These are phyloP conservation scores for Amblyjoppa fuscipennis DNA, from an alignment of 2,888 invertebrate genomes.

Conservation along the genomic window DNA sequence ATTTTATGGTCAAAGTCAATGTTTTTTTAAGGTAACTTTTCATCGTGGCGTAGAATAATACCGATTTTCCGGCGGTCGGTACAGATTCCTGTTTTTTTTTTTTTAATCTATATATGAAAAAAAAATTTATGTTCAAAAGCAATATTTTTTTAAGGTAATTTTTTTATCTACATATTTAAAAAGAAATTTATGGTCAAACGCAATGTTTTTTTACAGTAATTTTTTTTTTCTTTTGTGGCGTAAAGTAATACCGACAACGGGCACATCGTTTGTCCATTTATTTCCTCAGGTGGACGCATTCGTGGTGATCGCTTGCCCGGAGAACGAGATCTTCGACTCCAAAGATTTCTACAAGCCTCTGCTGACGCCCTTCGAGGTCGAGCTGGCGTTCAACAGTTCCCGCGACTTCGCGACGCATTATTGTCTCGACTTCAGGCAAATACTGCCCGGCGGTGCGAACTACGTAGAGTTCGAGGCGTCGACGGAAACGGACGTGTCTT, in stretches of 20 bases:
- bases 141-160: neutral
- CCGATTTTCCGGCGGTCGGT: slow-evolving; percentile 90
- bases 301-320: slow-evolving; percentile 96
- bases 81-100: neutral
- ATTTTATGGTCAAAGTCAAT: neutral
- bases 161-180: too few species aligned
- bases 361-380: slow-evolving; percentile 96
- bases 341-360: slow-evolving; percentile 96
- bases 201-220: neutral
- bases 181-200: too few species aligned
- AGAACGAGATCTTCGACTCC: slow-evolving; percentile 93
- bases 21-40: neutral
- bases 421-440: slow-evolving; percentile 91
- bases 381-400: slow-evolving; percentile 91
- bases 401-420: slow-evolving; percentile 87
- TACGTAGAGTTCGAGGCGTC: slow-evolving; percentile 84
- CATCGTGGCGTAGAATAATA: too few species aligned
- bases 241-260: neutral
- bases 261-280: neutral
- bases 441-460: slow-evolving; percentile 89
- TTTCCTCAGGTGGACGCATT: slow-evolving; percentile 93
- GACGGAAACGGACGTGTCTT: slow-evolving; percentile 89
- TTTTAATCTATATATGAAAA: too few species aligned
- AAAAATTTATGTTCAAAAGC: too few species aligned
- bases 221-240: neutral